Base-by-base conservation (phyloP, 2,797 vertebrate species). In the Gobionotothen gibberifrons region DNA sequence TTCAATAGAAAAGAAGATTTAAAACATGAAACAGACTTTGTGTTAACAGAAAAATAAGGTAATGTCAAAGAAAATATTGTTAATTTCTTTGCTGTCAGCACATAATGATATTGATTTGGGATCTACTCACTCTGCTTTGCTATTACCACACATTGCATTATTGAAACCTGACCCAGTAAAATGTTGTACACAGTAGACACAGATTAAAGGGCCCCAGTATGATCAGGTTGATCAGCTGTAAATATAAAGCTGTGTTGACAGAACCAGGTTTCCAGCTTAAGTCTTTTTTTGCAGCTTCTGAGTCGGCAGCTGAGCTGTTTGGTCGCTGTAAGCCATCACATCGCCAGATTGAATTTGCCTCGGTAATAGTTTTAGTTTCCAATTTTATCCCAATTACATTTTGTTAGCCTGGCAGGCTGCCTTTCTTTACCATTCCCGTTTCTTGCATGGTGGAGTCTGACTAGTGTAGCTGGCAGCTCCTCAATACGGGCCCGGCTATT, bases 341-440 rank as follows among this genome's bases (percentile, higher is more conserved):
- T 65, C 77, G 63, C 61, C 39, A 76, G 82, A 90, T 86, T 80
- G 78, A 88, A 87, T 90, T 88, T 80, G 77, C 79, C 71, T 78
- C 85, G 42, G 67, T 85, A 92, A 87, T 79, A 74, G 80, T 83
- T 88, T 92, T 39, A 73, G 63, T 83, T 79, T 87, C 79, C 82
- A 83, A 84, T 90, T 92, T 87, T 59, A 77, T 70, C 69, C 78
- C 84, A 86, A 78, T 91, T 85, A 82, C 54, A 14, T 69, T 79
- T 60, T 56, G 76, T 70, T 69, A 19, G 55, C 48, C 63, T 69
- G 66, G 73, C 77, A 70, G 78, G 58, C 71, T 63, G 69, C 76
- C 67, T 61, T 32, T 61, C 69, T 74, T 67, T 73, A 15, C 53
- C 69, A 76, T 22, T 19, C 44, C 15, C 14, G 4, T 21, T n/a